Evolutionary conservation across 2,113 vertebrate species (phyloP).

Genomic region (Rhinopomastus cyanomelas): DNA sequence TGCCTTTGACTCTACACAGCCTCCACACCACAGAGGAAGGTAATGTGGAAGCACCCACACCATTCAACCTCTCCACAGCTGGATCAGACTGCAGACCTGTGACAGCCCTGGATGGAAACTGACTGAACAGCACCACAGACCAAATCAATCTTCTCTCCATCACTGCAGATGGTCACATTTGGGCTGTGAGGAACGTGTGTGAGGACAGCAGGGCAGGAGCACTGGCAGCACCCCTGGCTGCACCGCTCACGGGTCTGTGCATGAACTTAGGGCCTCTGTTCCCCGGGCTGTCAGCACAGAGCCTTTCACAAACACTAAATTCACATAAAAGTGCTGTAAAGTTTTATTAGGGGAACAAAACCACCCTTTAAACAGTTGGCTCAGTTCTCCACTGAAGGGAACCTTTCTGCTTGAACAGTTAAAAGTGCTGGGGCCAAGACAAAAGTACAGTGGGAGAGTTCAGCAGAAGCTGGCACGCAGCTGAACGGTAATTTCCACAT

Average conservation of each 20-base stretch:
- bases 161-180: background rate
- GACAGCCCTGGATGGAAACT: background rate
- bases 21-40: background rate
- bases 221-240: background rate
- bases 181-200: background rate
- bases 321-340: background rate
- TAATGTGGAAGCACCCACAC: background rate
- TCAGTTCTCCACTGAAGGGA: background rate
- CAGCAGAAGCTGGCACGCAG: background rate
- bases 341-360: constrained; percentile 58
- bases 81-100: background rate
- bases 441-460: background rate
- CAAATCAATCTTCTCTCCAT: background rate
- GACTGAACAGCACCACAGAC: background rate
- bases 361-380: constrained; percentile 17
- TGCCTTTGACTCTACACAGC: background rate
- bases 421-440: background rate
- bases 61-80: background rate
- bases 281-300: background rate
- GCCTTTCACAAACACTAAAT: constrained; percentile 20
- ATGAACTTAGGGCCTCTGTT: background rate
- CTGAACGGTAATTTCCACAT: background rate
- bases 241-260: background rate
- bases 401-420: constrained; percentile 13
- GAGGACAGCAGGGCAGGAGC: fast-evolving